phyloP scores from a whole-genome alignment of 37 sponge, comb jelly and placozoan genomes.

The Chondrilla cf. caribensis region DNA sequence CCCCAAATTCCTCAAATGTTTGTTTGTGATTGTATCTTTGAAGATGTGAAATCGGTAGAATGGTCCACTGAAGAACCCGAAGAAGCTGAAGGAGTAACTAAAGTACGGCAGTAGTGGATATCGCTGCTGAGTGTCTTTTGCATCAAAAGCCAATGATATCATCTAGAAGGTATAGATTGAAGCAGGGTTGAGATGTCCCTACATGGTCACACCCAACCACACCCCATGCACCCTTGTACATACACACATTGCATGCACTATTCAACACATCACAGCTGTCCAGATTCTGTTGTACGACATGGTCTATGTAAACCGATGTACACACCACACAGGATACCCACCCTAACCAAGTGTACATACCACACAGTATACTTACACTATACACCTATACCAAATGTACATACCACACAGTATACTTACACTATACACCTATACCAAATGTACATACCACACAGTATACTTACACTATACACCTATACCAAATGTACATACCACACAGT shows the following conservation, averaged over 20 bases:
- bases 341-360: no score
- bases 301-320: no score
- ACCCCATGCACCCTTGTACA: neutral
- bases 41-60: conserved; percentile 36
- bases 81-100: conserved; percentile 48
- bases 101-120: conserved; percentile 35
- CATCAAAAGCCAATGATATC: conserved; percentile 35
- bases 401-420: neutral
- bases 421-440: neutral
- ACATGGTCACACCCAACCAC: no score
- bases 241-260: neutral
- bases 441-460: no score
- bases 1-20: conserved; percentile 10
- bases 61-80: conserved; percentile 63
- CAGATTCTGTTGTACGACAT: no score
- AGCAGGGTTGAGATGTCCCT: no score
- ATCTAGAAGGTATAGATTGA: neutral
- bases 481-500: neutral
- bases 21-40: conserved; percentile 17
- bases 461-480: no score
- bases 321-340: no score
- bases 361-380: neutral
- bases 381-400: no score
- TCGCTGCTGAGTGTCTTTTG: neutral
- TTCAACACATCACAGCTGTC: no score